phyloP scores from a whole-genome alignment of 2,888 invertebrate species.

The Digitonthophagus gazella region DNA sequence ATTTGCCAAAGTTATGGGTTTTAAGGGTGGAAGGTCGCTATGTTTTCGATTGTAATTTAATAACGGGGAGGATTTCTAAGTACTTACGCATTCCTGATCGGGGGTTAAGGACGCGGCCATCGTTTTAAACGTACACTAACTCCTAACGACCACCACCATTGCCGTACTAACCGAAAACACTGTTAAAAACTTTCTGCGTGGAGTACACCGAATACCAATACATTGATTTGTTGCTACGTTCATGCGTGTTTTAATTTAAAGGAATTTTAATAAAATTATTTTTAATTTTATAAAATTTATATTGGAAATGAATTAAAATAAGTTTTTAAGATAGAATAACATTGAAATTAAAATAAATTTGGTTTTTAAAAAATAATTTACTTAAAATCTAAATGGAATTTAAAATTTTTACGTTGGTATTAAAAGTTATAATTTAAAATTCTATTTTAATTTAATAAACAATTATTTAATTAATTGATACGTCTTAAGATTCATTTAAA shows the following conservation, averaged over 20 bases:
- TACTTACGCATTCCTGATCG: constrained; percentile 75
- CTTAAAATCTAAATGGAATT: too few species aligned
- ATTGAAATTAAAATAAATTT: too few species aligned
- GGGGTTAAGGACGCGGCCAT: constrained; percentile 74
- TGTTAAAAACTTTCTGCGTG: constrained; percentile 12
- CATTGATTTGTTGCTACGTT: not conserved
- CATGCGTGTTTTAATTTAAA: not conserved
- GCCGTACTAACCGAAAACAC: constrained; percentile 26
- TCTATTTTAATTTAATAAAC: too few species aligned
- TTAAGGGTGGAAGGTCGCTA: too few species aligned
- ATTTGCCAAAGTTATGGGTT: not conserved
- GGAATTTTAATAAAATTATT: not conserved
- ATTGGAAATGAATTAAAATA: not conserved
- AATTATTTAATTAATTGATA: too few species aligned
- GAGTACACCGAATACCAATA: not conserved
- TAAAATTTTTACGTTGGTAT: too few species aligned
- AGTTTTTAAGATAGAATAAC: not conserved
- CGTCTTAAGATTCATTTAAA: too few species aligned
- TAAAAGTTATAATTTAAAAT: too few species aligned
- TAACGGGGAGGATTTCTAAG: constrained; percentile 34
- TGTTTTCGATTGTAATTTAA: not conserved
- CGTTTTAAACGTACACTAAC: constrained; percentile 42
- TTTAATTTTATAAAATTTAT: not conserved
- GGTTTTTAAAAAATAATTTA: too few species aligned
- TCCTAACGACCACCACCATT: constrained; percentile 23